Conservation (phyloP, 2,888 invertebrate species). For the Scaptomyza caliginosa region DNA sequence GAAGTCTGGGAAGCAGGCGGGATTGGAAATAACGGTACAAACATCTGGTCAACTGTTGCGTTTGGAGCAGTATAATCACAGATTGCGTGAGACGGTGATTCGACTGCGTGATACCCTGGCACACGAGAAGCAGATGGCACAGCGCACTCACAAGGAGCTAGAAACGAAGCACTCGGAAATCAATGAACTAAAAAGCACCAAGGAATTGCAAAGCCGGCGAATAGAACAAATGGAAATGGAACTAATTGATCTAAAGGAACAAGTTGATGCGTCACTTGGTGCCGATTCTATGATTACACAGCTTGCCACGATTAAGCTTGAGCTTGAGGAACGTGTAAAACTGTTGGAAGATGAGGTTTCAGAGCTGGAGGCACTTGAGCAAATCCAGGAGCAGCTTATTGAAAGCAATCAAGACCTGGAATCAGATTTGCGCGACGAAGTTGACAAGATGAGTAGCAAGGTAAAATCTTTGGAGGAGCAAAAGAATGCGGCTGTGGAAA, state of each 20-base stretch:
- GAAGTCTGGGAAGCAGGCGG: conserved; percentile 63
- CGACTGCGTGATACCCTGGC: conserved; percentile 96
- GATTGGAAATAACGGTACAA: conserved; percentile 80
- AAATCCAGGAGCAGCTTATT: conserved; percentile 98
- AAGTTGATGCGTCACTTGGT: conserved; percentile 98
- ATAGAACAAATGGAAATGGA: conserved; percentile 92
- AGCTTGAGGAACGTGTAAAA: conserved; percentile 94
- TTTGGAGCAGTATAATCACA: conserved; percentile 96
- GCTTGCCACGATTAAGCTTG: conserved; percentile 95
- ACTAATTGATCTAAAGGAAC: conserved; percentile 95
- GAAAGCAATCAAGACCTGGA: conserved; percentile 97
- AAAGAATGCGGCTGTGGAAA: conserved; percentile 94
- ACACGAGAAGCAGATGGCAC: conserved; percentile 95
- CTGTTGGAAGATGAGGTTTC: conserved; percentile 95
- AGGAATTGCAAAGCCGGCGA: conserved; percentile 92
- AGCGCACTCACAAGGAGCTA: conserved; percentile 94
- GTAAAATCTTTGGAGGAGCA: conserved; percentile 93
- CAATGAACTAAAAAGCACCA: conserved; percentile 91
- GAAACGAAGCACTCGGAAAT: conserved; percentile 95
- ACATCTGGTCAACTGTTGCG: conserved; percentile 87
- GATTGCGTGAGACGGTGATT: conserved; percentile 96
- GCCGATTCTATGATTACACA: conserved; percentile 99
- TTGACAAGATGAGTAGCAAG: conserved; percentile 93
- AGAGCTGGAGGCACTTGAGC: conserved; percentile 95
- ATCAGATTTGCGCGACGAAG: conserved; percentile 95